Conservation (phyloP, 2,797 vertebrate genomes). For the Nasua narica region DNA sequence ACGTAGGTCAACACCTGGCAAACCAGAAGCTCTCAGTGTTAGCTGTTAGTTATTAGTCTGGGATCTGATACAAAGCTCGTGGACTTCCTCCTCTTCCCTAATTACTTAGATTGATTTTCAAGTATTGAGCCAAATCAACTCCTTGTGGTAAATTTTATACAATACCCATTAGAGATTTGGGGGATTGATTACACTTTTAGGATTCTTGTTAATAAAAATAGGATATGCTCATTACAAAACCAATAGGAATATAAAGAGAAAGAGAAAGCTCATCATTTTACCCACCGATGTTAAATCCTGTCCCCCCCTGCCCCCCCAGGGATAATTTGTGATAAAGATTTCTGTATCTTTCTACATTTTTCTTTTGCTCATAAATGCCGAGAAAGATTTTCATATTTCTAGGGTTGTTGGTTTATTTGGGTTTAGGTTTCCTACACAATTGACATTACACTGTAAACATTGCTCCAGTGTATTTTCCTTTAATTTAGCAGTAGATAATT, state of each 20-base stretch:
- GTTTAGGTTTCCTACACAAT: not conserved
- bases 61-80: not conserved
- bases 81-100: not conserved
- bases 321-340: not conserved
- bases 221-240: not conserved
- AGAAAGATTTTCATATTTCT: slow-evolving; percentile 20
- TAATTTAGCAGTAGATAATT: not conserved
- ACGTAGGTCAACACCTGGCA: not conserved
- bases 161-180: not conserved
- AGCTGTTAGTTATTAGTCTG: not conserved
- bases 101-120: slow-evolving; percentile 2
- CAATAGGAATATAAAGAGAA: slow-evolving; percentile 29
- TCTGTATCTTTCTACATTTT: not conserved
- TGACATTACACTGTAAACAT: not conserved
- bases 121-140: not conserved
- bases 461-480: not conserved
- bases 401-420: not conserved
- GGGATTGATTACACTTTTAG: not conserved
- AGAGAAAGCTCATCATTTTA: not conserved
- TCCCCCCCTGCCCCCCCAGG: not conserved
- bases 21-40: not conserved
- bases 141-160: not conserved
- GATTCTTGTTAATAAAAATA: not conserved
- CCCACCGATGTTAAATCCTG: not conserved
- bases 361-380: not conserved